Conservation (phyloP, 2,888 invertebrate genomes). For the Polyommatus iphigenia region DNA sequence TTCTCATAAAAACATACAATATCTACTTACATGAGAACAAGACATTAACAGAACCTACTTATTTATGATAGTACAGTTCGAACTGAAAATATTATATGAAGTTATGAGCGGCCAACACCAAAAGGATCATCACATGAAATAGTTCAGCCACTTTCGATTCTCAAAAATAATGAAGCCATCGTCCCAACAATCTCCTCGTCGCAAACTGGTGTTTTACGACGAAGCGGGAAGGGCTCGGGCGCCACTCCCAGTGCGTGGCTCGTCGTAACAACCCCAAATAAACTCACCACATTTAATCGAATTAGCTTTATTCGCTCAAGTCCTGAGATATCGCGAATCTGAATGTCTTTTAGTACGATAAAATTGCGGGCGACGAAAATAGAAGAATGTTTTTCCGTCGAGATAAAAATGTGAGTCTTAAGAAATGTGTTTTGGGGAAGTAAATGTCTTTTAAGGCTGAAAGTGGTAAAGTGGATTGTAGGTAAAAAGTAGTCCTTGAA, state of each 20-base stretch:
- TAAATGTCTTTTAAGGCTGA: too few species aligned
- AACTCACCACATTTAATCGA: constrained; percentile 21
- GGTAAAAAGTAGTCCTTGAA: too few species aligned
- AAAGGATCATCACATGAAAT: not conserved
- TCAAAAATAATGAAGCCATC: constrained; percentile 6
- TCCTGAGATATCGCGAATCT: not conserved
- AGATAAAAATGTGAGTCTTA: not conserved
- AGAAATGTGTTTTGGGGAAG: too few species aligned
- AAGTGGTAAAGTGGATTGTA: too few species aligned
- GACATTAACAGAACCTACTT: too few species aligned
- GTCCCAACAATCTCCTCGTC: not conserved
- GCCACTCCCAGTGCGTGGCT: constrained; percentile 8
- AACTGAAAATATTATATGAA: too few species aligned
- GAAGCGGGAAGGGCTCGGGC: not conserved
- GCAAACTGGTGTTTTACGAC: not conserved
- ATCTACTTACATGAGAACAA: too few species aligned
- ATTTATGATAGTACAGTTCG: too few species aligned
- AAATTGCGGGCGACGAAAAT: not conserved
- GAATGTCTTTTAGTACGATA: not conserved
- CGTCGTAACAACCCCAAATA: constrained; percentile 17
- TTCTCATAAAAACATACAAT: too few species aligned
- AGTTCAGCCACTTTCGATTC: not conserved
- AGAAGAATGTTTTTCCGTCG: not conserved
- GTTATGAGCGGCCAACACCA: too few species aligned
- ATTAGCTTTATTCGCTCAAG: not conserved